Conservation (phyloP, 2,113 vertebrate genomes). For the Nesogale talazaci region DNA sequence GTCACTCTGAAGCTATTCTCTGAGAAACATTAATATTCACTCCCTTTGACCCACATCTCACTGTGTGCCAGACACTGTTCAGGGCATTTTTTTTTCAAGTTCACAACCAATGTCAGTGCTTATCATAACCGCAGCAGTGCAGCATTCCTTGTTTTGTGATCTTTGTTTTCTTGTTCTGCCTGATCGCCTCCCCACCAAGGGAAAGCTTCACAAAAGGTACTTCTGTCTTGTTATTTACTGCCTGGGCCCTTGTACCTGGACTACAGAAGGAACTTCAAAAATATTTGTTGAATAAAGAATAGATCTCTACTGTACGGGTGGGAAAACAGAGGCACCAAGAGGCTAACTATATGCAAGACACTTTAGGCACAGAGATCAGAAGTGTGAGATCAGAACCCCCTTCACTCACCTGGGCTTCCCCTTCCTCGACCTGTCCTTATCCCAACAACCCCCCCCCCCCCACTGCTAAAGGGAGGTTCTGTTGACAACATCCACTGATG, state of each 20-base stretch:
- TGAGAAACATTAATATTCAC: neutral
- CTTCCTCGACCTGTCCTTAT: neutral
- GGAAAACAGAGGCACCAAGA: conserved; percentile 5
- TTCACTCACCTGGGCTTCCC: neutral
- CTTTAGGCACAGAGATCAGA: conserved; percentile 24
- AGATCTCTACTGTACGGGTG: neutral
- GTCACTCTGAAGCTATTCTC: neutral
- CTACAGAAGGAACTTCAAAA: neutral
- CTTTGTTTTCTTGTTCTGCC: neutral
- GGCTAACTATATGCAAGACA: neutral
- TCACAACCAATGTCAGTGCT: neutral
- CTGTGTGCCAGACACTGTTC: neutral
- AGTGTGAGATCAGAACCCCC: conserved; percentile 4
- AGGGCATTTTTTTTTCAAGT: neutral
- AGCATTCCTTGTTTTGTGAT: neutral
- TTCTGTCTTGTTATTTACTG: neutral
- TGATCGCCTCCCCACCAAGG: neutral
- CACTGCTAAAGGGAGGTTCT: neutral
- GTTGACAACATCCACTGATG: conserved; percentile 35
- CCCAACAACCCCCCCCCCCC: neutral
- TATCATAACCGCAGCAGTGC: neutral
- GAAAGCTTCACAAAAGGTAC: neutral
- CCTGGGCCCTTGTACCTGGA: neutral
- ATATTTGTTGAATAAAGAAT: conserved; percentile 29
- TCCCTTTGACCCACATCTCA: neutral